These are phyloP conservation scores for Dysidea cf. avara DNA, from an alignment of 37 sponge, comb jelly and placozoan genomes.

Conservation along the genomic window DNA sequence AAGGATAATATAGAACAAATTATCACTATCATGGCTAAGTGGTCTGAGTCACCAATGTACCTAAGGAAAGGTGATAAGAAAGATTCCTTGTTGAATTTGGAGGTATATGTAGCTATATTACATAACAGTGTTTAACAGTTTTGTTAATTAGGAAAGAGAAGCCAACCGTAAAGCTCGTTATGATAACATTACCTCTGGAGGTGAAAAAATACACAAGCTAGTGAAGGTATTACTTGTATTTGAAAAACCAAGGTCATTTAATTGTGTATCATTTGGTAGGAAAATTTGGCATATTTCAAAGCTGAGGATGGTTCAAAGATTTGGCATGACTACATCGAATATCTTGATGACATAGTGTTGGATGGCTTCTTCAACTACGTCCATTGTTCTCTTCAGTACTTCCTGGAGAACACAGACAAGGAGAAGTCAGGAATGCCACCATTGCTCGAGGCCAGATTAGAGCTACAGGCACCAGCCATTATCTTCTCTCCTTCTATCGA, in stretches of 20 bases:
- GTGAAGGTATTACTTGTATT: slow-evolving; percentile 31
- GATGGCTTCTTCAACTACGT: slow-evolving; percentile 93
- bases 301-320: slow-evolving; percentile 77
- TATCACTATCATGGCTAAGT: slow-evolving; percentile 75
- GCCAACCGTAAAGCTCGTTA: slow-evolving; percentile 65
- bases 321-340: slow-evolving; percentile 90
- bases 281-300: slow-evolving; percentile 81
- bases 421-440: slow-evolving; percentile 59
- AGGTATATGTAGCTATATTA: slow-evolving; percentile 42
- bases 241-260: slow-evolving; percentile 31
- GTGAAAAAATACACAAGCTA: slow-evolving; percentile 79
- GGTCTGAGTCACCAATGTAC: slow-evolving; percentile 87
- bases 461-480: slow-evolving; percentile 90
- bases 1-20: slow-evolving; percentile 93
- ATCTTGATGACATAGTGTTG: slow-evolving; percentile 90
- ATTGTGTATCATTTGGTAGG: neutral
- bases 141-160: slow-evolving; percentile 73
- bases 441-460: slow-evolving; percentile 89
- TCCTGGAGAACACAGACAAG: slow-evolving; percentile 82
- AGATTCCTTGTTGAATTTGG: slow-evolving; percentile 77
- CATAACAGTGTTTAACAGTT: too few relatives aligned
- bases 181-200: slow-evolving; percentile 60
- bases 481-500: slow-evolving; percentile 87
- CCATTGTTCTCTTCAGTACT: slow-evolving; percentile 85
- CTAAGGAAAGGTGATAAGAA: slow-evolving; percentile 90